Conservation (phyloP, 2,113 vertebrate species). For the Cariama cristata region DNA sequence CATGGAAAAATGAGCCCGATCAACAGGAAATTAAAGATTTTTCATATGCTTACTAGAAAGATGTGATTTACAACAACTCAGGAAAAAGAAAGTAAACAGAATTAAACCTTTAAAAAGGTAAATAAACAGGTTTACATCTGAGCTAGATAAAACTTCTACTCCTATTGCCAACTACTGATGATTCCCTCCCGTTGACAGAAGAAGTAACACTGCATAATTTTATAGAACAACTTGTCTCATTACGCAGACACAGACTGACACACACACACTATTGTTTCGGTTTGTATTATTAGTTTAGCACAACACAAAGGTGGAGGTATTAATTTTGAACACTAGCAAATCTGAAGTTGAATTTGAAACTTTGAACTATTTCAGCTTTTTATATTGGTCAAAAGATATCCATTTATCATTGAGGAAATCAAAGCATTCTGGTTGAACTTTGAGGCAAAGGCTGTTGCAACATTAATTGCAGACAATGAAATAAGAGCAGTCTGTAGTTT, state of each 20-base stretch:
- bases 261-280: not conserved
- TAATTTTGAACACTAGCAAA: not conserved
- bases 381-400: not conserved
- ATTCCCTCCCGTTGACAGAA: not conserved
- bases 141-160: not conserved
- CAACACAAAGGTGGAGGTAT: not conserved
- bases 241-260: not conserved
- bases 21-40: not conserved
- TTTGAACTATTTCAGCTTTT: slow-evolving; percentile 17
- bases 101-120: not conserved
- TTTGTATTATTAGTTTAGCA: slow-evolving; percentile 12
- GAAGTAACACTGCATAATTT: not conserved
- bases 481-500: slow-evolving; percentile 29
- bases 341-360: not conserved
- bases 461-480: slow-evolving; percentile 54
- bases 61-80: not conserved
- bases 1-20: not conserved
- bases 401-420: slow-evolving; percentile 39
- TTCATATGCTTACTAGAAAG: not conserved
- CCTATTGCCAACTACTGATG: not conserved
- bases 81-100: not conserved
- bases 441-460: slow-evolving; percentile 46
- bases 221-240: not conserved
- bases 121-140: not conserved
- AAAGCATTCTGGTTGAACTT: slow-evolving; percentile 56